Conservation (phyloP, 2,113 vertebrate species). For the Sceloporus tristichus region DNA sequence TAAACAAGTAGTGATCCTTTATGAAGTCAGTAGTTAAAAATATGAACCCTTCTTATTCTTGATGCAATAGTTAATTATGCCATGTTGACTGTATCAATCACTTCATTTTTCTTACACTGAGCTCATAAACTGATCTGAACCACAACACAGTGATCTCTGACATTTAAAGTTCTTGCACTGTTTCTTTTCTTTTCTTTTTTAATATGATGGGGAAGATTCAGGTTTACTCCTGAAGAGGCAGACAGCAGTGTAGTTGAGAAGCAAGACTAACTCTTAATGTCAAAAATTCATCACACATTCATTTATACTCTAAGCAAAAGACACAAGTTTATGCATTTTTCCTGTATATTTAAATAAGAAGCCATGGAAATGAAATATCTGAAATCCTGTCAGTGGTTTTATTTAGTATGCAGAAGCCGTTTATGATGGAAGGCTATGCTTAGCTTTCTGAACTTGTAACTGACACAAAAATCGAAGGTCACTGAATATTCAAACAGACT, state of each 20-base stretch:
- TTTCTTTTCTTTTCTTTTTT: not conserved
- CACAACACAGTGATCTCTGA: not conserved
- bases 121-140: not conserved
- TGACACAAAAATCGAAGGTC: slow-evolving; percentile 18
- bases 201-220: not conserved
- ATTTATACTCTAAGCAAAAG: not conserved
- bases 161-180: not conserved
- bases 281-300: not conserved
- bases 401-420: slow-evolving; percentile 15
- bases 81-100: not conserved
- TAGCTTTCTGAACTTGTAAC: not conserved
- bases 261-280: not conserved
- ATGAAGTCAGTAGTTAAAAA: not conserved
- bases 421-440: slow-evolving; percentile 30
- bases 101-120: not conserved
- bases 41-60: not conserved
- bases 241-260: not conserved
- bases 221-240: not conserved
- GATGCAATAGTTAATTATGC: no score
- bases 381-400: slow-evolving; percentile 5
- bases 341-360: slow-evolving; percentile 5
- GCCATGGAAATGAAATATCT: slow-evolving; percentile 1
- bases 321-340: not conserved
- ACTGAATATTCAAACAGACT: slow-evolving; percentile 29
- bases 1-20: not conserved